These are phyloP conservation scores for Camponotus pennsylvanicus DNA, from an alignment of 1,140 invertebrate species.

Conservation along the genomic window DNA sequence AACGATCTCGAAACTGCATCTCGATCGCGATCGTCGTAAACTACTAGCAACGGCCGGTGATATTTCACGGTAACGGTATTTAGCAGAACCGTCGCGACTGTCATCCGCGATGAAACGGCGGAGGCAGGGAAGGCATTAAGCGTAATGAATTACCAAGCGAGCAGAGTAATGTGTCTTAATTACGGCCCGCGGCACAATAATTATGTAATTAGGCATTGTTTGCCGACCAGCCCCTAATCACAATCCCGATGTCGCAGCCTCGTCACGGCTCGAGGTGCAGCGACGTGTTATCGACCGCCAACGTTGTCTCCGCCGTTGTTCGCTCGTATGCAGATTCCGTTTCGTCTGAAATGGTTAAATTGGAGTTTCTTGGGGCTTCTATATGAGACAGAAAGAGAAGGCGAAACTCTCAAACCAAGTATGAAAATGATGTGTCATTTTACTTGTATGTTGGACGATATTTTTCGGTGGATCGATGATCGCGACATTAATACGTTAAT, in stretches of 20 bases:
- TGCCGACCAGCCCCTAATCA: conserved; percentile 83
- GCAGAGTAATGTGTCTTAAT: conserved; percentile 85
- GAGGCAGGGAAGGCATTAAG: conserved; percentile 84
- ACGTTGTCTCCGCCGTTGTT: conserved; percentile 67
- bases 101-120: conserved; percentile 83
- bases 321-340: conserved; percentile 62
- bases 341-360: conserved; percentile 15
- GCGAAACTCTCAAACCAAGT: neutral
- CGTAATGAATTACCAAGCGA: conserved; percentile 84
- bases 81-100: conserved; percentile 81
- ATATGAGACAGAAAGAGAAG: too few relatives aligned
- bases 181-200: conserved; percentile 84
- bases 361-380: neutral
- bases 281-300: conserved; percentile 76
- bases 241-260: conserved; percentile 81
- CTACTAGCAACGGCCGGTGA: conserved; percentile 69
- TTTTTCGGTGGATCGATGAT: neutral
- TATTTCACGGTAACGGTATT: conserved; percentile 84
- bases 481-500: neutral
- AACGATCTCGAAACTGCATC: neutral
- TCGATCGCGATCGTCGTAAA: conserved; percentile 41
- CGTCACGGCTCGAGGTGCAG: conserved; percentile 77
- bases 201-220: conserved; percentile 86
- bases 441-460: neutral
- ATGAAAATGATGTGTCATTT: neutral